phyloP scores from a whole-genome alignment of 2,113 vertebrate genomes.

The Varanus komodoensis region DNA sequence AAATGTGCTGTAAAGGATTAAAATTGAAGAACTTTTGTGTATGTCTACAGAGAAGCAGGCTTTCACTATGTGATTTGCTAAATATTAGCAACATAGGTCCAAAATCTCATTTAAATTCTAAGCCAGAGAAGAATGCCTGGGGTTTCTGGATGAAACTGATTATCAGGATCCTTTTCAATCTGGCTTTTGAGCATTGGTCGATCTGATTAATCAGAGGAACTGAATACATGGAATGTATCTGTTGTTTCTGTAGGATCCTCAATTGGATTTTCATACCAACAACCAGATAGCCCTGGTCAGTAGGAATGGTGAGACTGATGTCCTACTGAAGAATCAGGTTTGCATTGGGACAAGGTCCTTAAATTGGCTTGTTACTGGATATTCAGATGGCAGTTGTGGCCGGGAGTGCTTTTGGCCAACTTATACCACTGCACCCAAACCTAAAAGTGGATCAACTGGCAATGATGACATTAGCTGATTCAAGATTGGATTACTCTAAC shows the following conservation, averaged over 20 bases:
- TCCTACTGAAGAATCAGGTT: not conserved
- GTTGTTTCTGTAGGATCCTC: not conserved
- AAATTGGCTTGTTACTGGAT: not conserved
- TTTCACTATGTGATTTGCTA: not conserved
- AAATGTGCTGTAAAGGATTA: not conserved
- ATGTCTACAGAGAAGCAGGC: not conserved
- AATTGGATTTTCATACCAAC: not conserved
- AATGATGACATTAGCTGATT: no score
- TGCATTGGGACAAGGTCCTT: no score
- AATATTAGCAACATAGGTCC: not conserved
- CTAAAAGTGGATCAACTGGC: not conserved
- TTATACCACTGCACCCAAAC: not conserved
- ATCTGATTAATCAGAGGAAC: not conserved
- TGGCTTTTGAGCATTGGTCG: not conserved
- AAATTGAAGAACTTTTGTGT: not conserved
- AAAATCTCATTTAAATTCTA: not conserved
- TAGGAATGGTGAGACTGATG: not conserved
- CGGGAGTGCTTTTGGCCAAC: not conserved
- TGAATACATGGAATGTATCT: not conserved
- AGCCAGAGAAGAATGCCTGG: not conserved
- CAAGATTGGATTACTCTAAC: not conserved
- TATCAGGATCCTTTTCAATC: not conserved
- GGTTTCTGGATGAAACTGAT: not conserved
- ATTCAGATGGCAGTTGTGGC: not conserved
- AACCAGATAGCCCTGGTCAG: not conserved